Evolutionary conservation across 2,888 invertebrate species (phyloP).

Genomic region (Enchytraeus crypticus): DNA sequence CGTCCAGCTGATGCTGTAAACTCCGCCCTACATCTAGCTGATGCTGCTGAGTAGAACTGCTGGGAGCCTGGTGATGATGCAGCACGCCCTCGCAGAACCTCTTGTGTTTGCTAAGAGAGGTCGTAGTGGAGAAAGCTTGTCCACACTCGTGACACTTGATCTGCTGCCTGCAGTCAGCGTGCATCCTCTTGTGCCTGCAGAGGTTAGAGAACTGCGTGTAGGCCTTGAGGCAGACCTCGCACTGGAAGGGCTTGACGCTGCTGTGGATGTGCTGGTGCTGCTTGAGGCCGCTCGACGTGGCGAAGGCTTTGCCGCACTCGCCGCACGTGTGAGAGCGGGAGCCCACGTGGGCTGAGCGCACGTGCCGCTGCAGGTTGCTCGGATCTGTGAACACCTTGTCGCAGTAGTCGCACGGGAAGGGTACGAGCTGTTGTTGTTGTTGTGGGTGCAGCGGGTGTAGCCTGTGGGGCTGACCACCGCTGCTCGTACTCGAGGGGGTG

Average conservation of each 20-base stretch:
- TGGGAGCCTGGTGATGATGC: constrained; percentile 12
- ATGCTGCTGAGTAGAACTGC: constrained; percentile 12
- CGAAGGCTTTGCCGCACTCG: constrained; percentile 97
- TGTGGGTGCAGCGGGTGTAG: not conserved
- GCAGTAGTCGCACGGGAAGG: constrained; percentile 77
- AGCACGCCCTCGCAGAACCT: constrained; percentile 77
- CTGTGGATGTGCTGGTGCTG: constrained; percentile 99
- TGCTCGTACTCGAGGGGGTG: too few species aligned
- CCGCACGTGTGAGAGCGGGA: constrained; percentile 85
- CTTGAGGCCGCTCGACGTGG: constrained; percentile 91
- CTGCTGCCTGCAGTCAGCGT: constrained; percentile 81
- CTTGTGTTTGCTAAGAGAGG: constrained; percentile 88
- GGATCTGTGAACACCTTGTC: constrained; percentile 72
- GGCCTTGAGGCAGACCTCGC: constrained; percentile 68
- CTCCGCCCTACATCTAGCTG: not conserved
- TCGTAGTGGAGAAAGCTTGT: constrained; percentile 81
- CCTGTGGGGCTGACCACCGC: not conserved
- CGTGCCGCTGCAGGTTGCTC: constrained; percentile 90
- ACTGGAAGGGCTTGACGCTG: constrained; percentile 92
- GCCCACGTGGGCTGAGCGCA: constrained; percentile 87
- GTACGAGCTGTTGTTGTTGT: not conserved
- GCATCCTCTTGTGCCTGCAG: constrained; percentile 99
- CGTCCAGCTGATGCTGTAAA: constrained; percentile 16
- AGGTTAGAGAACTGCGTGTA: constrained; percentile 99
- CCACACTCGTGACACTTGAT: constrained; percentile 90